These are phyloP conservation scores for Aspidapion aeneum DNA, from an alignment of 2,888 invertebrate genomes.

Conservation along the genomic window DNA sequence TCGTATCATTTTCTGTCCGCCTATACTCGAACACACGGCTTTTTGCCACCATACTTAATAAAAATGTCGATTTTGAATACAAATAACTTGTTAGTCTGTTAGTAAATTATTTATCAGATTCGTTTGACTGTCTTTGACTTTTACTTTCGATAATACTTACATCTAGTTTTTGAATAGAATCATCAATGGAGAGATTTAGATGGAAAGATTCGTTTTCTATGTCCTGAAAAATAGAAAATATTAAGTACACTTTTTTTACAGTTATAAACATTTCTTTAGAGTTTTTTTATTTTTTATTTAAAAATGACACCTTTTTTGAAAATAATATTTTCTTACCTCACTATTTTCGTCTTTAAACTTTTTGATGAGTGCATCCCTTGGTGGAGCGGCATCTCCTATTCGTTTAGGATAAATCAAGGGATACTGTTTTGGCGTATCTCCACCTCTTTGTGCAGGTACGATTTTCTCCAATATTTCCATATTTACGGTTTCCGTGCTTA, in stretches of 20 bases:
- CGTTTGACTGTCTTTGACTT: no score
- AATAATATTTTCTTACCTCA: no score
- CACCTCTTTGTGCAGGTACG: constrained; percentile 20
- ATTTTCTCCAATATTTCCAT: constrained; percentile 17
- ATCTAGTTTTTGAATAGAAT: constrained; percentile 9
- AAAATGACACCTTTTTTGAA: no score
- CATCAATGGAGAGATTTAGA: constrained; percentile 10
- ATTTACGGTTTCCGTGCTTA: background rate
- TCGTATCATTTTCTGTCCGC: no score
- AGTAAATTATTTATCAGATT: no score
- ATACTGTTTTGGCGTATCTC: constrained; percentile 27
- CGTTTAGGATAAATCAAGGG: constrained; percentile 18
- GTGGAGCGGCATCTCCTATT: constrained; percentile 22
- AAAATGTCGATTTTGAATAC: no score
- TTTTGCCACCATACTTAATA: no score
- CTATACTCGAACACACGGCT: no score
- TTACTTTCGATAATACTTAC: constrained; percentile 12
- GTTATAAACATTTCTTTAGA: background rate
- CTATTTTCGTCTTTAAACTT: constrained; percentile 22
- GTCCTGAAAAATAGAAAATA: constrained; percentile 9
- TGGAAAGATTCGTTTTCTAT: constrained; percentile 15
- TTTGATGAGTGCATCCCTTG: constrained; percentile 27
- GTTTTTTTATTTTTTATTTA: no score
- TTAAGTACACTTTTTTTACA: no score
- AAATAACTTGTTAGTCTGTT: no score